Base-by-base conservation (phyloP, 2,888 invertebrate species). In the Troilus luridus region DNA sequence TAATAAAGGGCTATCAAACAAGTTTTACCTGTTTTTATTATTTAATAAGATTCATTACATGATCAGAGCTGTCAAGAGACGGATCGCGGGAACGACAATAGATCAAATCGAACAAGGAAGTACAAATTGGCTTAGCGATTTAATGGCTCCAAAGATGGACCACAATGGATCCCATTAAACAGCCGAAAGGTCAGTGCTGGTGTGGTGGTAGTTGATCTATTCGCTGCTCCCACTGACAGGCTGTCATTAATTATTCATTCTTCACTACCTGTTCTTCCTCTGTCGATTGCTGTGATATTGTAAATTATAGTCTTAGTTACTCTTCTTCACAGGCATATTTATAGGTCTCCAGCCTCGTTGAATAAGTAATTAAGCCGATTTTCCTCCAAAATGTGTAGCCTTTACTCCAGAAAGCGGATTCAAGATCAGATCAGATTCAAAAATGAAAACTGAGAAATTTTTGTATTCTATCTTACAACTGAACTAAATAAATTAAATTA, bases 151-250 rank as follows among this genome's bases (percentile, higher is more conserved):
- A 8, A 77, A 41, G 72, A 77, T 77, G 72, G 72, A 19, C 72
- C 72, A 77, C 72, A 77, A 77, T 77, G 41, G 72, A 77, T 41
- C 27, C 41, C 41, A 77, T 77, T 77, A 41, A 77, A 41, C 72
- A 77, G 7, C 72, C 72, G 72, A 77, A 77, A 77, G 72, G 72
- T 77, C 72, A 19, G 41, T 77, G 41, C 41, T 41, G 41, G 21
- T 41, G 67, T 67, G 72, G 72, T 27, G 17, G 72, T 24, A 41
- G 41, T 77, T 77, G 17, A 77, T 77, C 27, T 41, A 77, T 77
- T 41, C 27, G 8, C 6, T 77, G 72, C 17, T 41, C 17, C n/a
- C 72, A 41, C 14, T 77, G 72, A 77, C 72, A 77, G 72, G 27
- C 72, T 77, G 41, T 41, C 72, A 77, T 77, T 77, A 77, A 27